Base-by-base conservation (phyloP, 2,113 vertebrate genomes). In the Corydoras maculifer region DNA sequence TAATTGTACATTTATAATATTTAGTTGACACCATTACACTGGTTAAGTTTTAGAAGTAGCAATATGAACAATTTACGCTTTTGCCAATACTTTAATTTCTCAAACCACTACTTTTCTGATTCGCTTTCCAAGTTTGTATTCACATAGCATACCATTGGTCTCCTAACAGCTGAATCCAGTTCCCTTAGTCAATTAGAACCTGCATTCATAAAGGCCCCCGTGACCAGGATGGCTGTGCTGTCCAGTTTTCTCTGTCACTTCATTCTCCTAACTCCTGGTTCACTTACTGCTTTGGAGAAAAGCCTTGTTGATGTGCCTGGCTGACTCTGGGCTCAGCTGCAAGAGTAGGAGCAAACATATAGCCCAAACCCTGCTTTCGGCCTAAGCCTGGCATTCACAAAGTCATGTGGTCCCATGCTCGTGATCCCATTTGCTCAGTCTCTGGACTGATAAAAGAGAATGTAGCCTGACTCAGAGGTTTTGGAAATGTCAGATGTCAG, bases 401-500 rank as follows among this genome's bases (percentile, higher is more conserved):
- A 76, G 77, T 69, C 64, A 69, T 58, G 73, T 79, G 81, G 75
- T 87, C 81, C 66, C 72, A 65, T 74, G 69, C n/a, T 30, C 49
- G 51, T 64, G 13, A 61, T 54, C 55, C 68, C 25, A 60, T 25
- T 62, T 30, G 58, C 62, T 89, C 86, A 96, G 92, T 95, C 93
- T 87, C 94, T 92, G 62, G 94, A 96, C 87, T 96, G 94, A 83
- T 95, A 96, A 86, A 95, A 95, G 82, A 96, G 91, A 83, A 96
- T 94, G 84, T 95, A 96, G 57, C 93, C 93, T 1, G 92, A 94
- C 76, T 96, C 94, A 0, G 94, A 95, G 86, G 95, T 96, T 87
- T 96, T 96, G 86, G 94, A 95, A 86, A 95, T 93, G 88, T 96
- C 94, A 43, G 94, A 93, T 11, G 94, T 96, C 80, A 96, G 87